phyloP scores from a whole-genome alignment of 2,113 vertebrate species.

The Jaculus jaculus region DNA sequence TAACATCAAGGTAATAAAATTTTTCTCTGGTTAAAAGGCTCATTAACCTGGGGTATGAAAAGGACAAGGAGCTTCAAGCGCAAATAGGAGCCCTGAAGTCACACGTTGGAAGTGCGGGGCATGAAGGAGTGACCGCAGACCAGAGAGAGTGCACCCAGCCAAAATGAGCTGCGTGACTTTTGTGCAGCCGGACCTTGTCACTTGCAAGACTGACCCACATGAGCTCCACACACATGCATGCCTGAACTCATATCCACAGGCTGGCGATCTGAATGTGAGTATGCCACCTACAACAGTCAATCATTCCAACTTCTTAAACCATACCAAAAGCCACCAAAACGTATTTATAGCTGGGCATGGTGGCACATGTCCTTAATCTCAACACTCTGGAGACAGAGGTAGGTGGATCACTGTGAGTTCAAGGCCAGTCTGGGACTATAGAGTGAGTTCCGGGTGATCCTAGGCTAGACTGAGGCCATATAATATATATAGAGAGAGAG shows the following conservation, averaged over 20 bases:
- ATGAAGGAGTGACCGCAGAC: accelerated
- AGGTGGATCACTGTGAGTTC: no score
- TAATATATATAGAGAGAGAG: no score
- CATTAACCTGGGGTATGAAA: neutral
- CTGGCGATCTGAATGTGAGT: neutral
- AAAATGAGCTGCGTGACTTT: accelerated
- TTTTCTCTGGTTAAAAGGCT: neutral
- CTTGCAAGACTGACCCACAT: neutral
- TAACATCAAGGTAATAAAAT: neutral
- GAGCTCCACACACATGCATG: accelerated
- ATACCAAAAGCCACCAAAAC: neutral
- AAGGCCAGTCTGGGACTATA: no score
- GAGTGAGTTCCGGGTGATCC: no score
- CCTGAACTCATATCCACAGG: neutral
- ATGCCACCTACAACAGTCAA: neutral
- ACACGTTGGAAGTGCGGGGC: neutral
- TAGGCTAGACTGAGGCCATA: no score
- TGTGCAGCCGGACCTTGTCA: accelerated
- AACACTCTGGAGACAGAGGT: no score
- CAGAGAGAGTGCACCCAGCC: accelerated
- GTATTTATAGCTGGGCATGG: neutral
- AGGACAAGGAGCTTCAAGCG: neutral
- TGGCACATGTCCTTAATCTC: no score
- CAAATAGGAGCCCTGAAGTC: neutral
- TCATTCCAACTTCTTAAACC: constrained; percentile 17